phyloP scores from a whole-genome alignment of 2,113 vertebrate genomes.

The Uria aalge region DNA sequence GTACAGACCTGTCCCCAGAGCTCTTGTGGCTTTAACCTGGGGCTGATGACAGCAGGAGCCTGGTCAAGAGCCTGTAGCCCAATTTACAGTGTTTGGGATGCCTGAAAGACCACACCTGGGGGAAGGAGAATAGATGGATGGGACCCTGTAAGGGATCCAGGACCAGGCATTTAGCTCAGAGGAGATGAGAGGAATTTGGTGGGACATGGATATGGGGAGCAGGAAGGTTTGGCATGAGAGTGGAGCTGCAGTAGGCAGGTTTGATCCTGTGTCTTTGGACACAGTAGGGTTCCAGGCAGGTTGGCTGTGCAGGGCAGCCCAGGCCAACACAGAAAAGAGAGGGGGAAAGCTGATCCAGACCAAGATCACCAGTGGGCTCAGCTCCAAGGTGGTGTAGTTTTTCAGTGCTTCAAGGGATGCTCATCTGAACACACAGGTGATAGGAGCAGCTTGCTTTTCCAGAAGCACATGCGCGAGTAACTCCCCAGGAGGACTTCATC shows the following conservation, averaged over 20 bases:
- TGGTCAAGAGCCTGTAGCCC: background rate
- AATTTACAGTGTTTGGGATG: background rate
- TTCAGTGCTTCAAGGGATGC: background rate
- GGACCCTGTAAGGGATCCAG: background rate
- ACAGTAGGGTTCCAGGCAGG: background rate
- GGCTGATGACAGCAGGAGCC: background rate
- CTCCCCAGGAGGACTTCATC: background rate
- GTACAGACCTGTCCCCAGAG: background rate
- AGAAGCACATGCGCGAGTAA: background rate
- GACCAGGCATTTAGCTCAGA: background rate
- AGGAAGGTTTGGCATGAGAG: background rate
- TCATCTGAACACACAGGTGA: background rate
- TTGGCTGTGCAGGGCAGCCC: background rate
- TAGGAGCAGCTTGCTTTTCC: background rate
- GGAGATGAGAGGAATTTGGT: background rate
- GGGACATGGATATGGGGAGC: accelerated
- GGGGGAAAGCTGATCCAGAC: background rate
- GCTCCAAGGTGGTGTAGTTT: background rate
- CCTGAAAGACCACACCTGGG: background rate
- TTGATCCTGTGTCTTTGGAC: background rate
- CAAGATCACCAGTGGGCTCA: background rate
- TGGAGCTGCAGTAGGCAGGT: background rate
- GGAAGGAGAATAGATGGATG: background rate
- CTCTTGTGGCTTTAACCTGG: background rate
- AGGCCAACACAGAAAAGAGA: background rate